Evolutionary conservation across 2,888 invertebrate genomes (phyloP).

Genomic region (Ophraella communa): DNA sequence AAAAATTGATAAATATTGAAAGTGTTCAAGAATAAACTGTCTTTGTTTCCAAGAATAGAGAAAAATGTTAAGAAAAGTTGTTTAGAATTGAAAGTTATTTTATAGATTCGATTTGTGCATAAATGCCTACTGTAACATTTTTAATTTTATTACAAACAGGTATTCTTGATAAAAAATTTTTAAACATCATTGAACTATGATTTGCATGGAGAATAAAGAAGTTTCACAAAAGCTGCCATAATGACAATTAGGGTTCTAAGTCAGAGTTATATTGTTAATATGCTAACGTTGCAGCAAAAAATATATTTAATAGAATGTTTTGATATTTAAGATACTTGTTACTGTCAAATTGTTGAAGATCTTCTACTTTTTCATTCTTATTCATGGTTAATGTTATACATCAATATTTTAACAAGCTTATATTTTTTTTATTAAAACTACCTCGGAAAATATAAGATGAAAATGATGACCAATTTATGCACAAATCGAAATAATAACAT

Average conservation of each 20-base stretch:
- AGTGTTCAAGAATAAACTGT: background rate
- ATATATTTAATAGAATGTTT: no score
- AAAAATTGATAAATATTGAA: background rate
- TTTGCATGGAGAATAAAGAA: background rate
- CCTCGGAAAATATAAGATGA: no score
- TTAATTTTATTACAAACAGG: background rate
- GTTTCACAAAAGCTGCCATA: background rate
- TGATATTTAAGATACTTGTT: no score
- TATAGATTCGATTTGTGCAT: background rate
- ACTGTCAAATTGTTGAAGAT: no score
- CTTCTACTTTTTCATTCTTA: no score
- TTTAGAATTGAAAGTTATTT: background rate
- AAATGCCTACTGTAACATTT: background rate
- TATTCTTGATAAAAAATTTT: background rate
- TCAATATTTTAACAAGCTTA: no score
- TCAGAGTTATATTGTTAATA: background rate
- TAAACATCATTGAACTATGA: background rate
- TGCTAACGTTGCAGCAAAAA: background rate
- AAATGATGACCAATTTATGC: no score
- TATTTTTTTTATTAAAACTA: no score
- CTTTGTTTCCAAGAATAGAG: background rate
- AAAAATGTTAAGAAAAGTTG: background rate
- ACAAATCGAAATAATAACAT: no score
- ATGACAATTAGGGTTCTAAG: background rate
- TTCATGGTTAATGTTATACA: no score